Base-by-base conservation (phyloP, 2,888 invertebrate genomes). In the Pristionchus maxplancki region DNA sequence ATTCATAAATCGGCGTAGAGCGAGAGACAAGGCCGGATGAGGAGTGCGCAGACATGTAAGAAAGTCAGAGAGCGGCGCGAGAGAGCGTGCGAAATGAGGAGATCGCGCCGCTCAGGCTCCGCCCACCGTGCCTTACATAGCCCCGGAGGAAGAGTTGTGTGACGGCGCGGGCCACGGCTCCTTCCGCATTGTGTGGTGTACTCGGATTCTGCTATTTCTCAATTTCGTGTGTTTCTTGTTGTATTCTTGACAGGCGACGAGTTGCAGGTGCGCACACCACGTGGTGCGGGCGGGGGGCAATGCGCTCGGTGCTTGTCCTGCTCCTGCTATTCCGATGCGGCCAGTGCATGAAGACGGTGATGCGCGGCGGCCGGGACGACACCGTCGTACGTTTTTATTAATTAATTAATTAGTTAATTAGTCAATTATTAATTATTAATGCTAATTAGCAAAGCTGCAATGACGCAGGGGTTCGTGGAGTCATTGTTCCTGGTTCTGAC, bases 281-380 rank as follows among this genome's bases (percentile, higher is more conserved):
- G 17, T 8, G 53, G 28, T 28, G 34, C 40, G 62, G 62, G 28
- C n/a, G n/a, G n/a, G n/a, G n/a, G n/a, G n/a, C 74, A 13, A 88
- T 88, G 88, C 88, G 88, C 31, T 81, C 78, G 13, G 88, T 88
- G 58, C 81, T 88, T 1, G 78, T 88, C 28, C 81, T 88, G 28
- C 88, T 88, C 20, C 81, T 88, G 34, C 88, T 88, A 17, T 88
- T 88, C 81, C 4, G 62, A 31, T 88, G 88, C 34, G 88, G 88
- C 37, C 88, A 88, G 81, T 88, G 78, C 88, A 88, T 88, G 88
- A 88, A 88, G 88, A 88, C 88, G 24, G 88, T 88, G 40, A 88
- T 88, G 88, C 28, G 88, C 6, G 88, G 81, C 28, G 88, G 58
- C 28, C 88, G 78, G 58, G 40, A 88, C 28, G 64, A 28, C 20